Percentiles rank a stretch among this genome's conserved stretches.
phyloP scores from a whole-genome alignment of 1,140 invertebrate species.

The Heliconius eleuchia region DNA sequence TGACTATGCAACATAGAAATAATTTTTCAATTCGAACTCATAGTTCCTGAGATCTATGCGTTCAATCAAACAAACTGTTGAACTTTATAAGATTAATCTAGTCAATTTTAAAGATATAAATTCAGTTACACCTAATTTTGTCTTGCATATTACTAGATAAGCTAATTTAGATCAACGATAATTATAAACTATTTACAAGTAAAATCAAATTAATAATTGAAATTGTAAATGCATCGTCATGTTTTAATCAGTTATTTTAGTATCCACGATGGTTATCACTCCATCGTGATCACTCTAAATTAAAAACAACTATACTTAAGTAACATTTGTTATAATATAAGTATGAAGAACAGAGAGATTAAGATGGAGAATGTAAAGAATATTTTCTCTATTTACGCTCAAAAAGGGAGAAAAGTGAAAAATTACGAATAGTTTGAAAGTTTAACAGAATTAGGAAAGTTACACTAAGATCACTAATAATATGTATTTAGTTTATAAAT shows the following conservation, averaged over 20 bases:
- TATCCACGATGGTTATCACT: not conserved
- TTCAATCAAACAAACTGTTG: too few species aligned
- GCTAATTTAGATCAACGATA: not conserved
- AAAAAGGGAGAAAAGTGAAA: not conserved
- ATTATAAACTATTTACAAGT: not conserved
- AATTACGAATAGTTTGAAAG: not conserved
- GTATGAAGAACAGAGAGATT: too few species aligned
- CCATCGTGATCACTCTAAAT: not conserved
- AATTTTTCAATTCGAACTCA: too few species aligned
- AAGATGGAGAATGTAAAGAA: too few species aligned
- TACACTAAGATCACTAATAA: conserved; percentile 1
- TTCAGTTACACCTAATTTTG: not conserved
- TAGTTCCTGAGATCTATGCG: too few species aligned
- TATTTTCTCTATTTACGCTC: not conserved
- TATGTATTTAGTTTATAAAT: conserved; percentile 24
- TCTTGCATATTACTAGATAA: not conserved
- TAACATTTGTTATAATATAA: too few species aligned
- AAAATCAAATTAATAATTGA: not conserved
- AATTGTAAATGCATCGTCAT: not conserved
- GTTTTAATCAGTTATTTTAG: not conserved
- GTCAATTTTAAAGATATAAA: too few species aligned
- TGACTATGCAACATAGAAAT: too few species aligned
- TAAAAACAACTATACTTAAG: too few species aligned
- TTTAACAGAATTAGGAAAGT: not conserved
- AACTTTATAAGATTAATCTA: too few species aligned